phyloP scores from a whole-genome alignment of 2,113 vertebrate genomes.

The Hippocampus guttulatus region DNA sequence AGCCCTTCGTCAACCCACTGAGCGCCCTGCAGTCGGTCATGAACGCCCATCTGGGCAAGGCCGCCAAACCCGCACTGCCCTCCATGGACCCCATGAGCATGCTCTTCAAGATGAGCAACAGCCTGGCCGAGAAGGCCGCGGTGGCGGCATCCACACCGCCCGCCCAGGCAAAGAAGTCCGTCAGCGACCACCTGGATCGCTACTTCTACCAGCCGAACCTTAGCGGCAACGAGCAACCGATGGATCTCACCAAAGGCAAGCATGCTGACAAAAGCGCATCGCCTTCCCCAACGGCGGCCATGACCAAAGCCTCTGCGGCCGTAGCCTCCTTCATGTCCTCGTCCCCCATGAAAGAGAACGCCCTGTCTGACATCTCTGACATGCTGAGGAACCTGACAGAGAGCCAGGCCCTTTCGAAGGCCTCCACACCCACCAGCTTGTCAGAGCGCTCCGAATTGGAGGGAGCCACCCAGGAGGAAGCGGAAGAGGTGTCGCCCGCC shows the following conservation, averaged over 20 bases:
- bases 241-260: constrained; percentile 98
- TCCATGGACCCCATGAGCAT: constrained; percentile 98
- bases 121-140: constrained; percentile 93
- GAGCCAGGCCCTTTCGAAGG: constrained; percentile 89
- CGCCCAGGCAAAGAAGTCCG: constrained; percentile 85
- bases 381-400: constrained; percentile 99
- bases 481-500: constrained; percentile 89
- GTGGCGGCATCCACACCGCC: constrained; percentile 86
- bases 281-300: constrained; percentile 85
- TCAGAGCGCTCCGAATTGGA: constrained; percentile 94
- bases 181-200: constrained; percentile 87
- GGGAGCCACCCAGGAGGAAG: constrained; percentile 87
- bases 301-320: constrained; percentile 90
- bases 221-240: constrained; percentile 88
- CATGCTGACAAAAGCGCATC: constrained; percentile 78
- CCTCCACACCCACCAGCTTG: constrained; percentile 93
- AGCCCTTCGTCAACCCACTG: constrained; percentile 96
- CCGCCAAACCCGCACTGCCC: constrained; percentile 91
- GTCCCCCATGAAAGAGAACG: constrained; percentile 96
- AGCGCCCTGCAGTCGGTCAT: constrained; percentile 98
- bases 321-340: constrained; percentile 95
- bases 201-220: constrained; percentile 91
- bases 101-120: constrained; percentile 99
- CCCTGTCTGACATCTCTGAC: constrained; percentile 97
- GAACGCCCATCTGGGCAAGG: constrained; percentile 97